Conservation (phyloP, 2,113 vertebrate species). For the Accipiter virgatus region DNA sequence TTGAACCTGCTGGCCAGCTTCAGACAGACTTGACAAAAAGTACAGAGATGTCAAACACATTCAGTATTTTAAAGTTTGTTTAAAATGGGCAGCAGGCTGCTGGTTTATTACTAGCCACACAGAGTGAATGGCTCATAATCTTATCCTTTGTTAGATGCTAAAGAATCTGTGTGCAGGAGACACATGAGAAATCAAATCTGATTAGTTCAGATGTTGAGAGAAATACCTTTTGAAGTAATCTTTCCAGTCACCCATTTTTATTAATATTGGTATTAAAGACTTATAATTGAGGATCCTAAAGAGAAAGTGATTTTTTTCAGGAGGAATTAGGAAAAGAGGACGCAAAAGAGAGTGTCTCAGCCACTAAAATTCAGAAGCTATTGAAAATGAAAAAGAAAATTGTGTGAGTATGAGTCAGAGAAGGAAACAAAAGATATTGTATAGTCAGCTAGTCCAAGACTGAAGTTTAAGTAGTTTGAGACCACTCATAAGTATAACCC, state of each 20-base stretch:
- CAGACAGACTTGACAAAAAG: background rate
- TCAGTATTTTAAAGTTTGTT: background rate
- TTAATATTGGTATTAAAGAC: background rate
- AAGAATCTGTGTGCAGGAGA: background rate
- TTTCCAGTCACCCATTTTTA: background rate
- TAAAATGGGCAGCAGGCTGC: background rate
- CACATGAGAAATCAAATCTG: background rate
- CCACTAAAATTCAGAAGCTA: background rate
- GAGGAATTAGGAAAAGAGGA: background rate
- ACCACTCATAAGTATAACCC: background rate
- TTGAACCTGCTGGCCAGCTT: background rate
- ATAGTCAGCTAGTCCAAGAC: background rate
- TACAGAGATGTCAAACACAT: background rate
- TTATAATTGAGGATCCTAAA: background rate
- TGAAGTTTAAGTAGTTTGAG: background rate
- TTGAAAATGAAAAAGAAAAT: background rate
- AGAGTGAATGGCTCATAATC: background rate
- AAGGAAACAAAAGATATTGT: background rate
- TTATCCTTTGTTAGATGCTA: background rate
- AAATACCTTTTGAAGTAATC: background rate
- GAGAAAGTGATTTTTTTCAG: background rate
- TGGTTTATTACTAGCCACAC: background rate
- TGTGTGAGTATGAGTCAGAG: background rate
- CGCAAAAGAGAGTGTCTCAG: background rate
- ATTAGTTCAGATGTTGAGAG: background rate